Conservation (phyloP, 1,140 invertebrate genomes). For the Proctacanthus coquilletti region DNA sequence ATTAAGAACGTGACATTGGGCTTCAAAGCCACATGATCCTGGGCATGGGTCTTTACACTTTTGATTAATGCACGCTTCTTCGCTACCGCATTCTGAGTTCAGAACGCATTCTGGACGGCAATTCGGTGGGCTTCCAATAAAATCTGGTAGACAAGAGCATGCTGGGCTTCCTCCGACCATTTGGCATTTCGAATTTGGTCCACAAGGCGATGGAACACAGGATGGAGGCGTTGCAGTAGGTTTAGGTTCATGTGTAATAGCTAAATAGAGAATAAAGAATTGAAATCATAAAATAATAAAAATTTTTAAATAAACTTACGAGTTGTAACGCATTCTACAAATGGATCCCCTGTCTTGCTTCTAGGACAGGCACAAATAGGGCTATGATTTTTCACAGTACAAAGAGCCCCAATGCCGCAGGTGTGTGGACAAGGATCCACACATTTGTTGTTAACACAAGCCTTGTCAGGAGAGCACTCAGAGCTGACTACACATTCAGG, state of each 20-base stretch:
- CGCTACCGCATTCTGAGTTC: constrained; percentile 57
- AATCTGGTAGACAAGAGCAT: constrained; percentile 60
- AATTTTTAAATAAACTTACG: constrained; percentile 28
- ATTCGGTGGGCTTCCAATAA: constrained; percentile 55
- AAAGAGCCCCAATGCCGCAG: constrained; percentile 44
- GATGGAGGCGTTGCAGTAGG: constrained; percentile 47
- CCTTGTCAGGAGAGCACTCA: constrained; percentile 49
- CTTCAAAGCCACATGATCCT: constrained; percentile 53
- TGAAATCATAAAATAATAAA: background rate
- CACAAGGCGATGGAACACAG: constrained; percentile 63
- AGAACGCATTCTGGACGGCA: constrained; percentile 63
- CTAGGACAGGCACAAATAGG: constrained; percentile 43
- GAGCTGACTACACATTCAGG: constrained; percentile 48
- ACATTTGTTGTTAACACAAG: constrained; percentile 55
- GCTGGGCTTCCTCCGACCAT: constrained; percentile 50
- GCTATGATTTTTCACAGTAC: constrained; percentile 42
- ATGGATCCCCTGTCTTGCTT: constrained; percentile 50
- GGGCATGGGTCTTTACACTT: constrained; percentile 63
- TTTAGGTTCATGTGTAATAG: constrained; percentile 21
- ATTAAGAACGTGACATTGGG: constrained; percentile 49
- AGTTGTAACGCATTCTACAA: constrained; percentile 32
- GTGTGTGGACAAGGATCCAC: constrained; percentile 54
- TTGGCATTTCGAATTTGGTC: constrained; percentile 64
- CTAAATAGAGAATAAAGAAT: constrained; percentile 2
- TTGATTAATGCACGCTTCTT: constrained; percentile 50